Evolutionary conservation across 2,113 vertebrate genomes (phyloP), one percentile per base, ranked within the genome.

Genomic region (Copsychus sechellarum): DNA sequence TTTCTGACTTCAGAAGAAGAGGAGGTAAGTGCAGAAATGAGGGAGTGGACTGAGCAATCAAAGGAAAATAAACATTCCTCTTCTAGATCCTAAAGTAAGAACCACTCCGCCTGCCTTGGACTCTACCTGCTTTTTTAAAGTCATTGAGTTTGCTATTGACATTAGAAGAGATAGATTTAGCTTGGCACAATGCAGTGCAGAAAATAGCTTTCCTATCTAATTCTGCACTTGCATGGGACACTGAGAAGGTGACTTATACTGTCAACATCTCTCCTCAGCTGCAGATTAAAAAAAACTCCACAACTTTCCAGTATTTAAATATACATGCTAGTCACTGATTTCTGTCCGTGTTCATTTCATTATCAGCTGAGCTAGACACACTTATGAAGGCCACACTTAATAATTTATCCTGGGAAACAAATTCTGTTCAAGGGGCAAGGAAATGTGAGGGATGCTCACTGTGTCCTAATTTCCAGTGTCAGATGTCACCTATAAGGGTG

Each of bases 321-420:
- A 74, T 50, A 88, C 15, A 74, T 28, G 81, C 85, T 61, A 94
- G 73, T 94, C 64, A 76, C 38, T 28, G 22, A n/a, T 94, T 93
- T 69, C 33, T 95, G 58, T 38, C 57, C 60, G 22, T 50, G 22
- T 91, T 95, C 54, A 78, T 96, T 95, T 88, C 8, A 50, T 80
- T 92, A 82, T 89, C 36, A 82, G 54, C 71, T 51, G 22, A 96
- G 54, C 38, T 90, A 88, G 71, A 54, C 13, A 36, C 65, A 67
- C 17, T 88, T 95, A 66, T 9, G n/a, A 91, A 86, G 60, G n/a
- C 76, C 74, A 72, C 18, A 45, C 38, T 76, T 93, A 53, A 24
- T 58, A 42, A 66, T 85, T 95, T 92, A 64, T 77, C 64, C 84
- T n/a, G 28, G 47, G 54, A 89, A 95, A 84, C 22, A 62, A 61